Conservation (phyloP, 2,113 vertebrate genomes). For the Engystomops pustulosus region DNA sequence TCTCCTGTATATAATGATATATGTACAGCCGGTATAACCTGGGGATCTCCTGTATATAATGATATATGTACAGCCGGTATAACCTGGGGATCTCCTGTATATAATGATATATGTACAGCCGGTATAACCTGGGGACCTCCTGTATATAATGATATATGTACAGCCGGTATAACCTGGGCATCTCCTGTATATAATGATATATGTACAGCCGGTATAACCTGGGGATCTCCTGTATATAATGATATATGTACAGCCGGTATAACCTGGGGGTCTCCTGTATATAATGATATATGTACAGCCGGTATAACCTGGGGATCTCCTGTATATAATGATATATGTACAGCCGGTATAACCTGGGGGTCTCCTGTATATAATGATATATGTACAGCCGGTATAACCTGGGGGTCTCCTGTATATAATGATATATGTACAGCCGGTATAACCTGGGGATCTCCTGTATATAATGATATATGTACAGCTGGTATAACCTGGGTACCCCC, state of each 20-base stretch:
- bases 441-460: too few relatives aligned
- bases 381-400: not conserved
- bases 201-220: constrained; percentile 4
- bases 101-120: not conserved
- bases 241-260: not conserved
- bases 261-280: not conserved
- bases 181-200: too few relatives aligned
- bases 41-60: too few relatives aligned
- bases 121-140: not conserved
- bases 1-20: not conserved
- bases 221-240: not conserved
- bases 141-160: not conserved
- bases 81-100: not conserved
- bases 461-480: too few relatives aligned
- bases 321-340: too few relatives aligned
- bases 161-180: too few relatives aligned
- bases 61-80: too few relatives aligned
- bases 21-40: too few relatives aligned
- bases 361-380: not conserved
- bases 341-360: not conserved
- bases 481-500: not conserved
- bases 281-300: not conserved
- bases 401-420: not conserved
- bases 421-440: too few relatives aligned
- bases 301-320: too few relatives aligned